Conservation (phyloP, 2,797 vertebrate genomes). For the Heterohyrax brucei region DNA sequence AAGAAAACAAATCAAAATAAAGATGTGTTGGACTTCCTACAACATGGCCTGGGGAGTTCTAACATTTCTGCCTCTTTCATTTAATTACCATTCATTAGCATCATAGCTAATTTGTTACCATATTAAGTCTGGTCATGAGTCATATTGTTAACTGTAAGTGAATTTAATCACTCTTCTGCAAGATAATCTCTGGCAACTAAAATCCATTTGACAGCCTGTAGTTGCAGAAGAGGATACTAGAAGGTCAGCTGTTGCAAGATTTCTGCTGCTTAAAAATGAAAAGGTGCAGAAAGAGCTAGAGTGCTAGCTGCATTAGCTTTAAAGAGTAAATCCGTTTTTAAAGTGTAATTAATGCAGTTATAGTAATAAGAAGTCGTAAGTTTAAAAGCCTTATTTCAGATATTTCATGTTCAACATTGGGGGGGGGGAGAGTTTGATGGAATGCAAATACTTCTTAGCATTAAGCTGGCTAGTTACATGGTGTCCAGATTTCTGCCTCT, state of each 20-base stretch:
- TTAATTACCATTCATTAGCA: slow-evolving; percentile 63
- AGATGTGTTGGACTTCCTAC: slow-evolving; percentile 12
- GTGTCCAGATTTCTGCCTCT: slow-evolving; percentile 65
- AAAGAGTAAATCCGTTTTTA: neutral
- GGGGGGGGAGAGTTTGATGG: neutral
- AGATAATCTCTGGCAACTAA: slow-evolving; percentile 28
- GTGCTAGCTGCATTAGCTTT: neutral
- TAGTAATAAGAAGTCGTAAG: neutral
- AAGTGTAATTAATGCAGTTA: slow-evolving; percentile 21
- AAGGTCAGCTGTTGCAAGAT: slow-evolving; percentile 24
- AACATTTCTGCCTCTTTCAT: slow-evolving; percentile 18
- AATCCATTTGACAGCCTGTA: slow-evolving; percentile 27
- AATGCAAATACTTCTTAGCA: slow-evolving; percentile 9
- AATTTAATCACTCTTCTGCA: slow-evolving; percentile 69
- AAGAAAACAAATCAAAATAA: slow-evolving; percentile 67
- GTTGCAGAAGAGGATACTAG: neutral
- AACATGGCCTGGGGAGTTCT: neutral
- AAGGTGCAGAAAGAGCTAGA: neutral
- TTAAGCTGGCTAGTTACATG: neutral
- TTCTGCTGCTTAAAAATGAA: slow-evolving; percentile 36
- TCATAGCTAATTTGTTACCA: slow-evolving; percentile 39
- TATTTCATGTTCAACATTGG: neutral
- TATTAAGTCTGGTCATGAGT: slow-evolving; percentile 56
- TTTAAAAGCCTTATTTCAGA: slow-evolving; percentile 56
- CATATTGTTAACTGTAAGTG: slow-evolving; percentile 66